Base-by-base conservation (phyloP, 2,888 invertebrate species). In the Rotaria sp. region DNA sequence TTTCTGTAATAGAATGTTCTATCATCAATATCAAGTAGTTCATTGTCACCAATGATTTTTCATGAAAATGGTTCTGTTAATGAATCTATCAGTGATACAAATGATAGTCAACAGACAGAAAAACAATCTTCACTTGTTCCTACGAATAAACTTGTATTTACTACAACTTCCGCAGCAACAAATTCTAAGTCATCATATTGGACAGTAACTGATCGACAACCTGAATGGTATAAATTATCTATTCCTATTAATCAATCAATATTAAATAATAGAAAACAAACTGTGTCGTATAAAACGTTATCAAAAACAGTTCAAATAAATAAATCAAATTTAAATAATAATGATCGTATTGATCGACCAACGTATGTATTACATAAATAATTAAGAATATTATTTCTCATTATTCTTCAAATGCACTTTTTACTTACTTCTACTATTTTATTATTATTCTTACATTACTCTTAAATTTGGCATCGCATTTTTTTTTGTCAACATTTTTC, bases 191-290 rank as follows among this genome's bases (percentile, higher is more conserved):
- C 35, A 35, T 67, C 67, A 30, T 67, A 41, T 45, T 80, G 80
- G 80, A 80, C 80, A 45, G 80, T 80, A 5, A 80, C n/a, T n/a
- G 80, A 80, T n/a, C 80, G 80, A n/a, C 45, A 80, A n/a, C n/a
- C 45, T 45, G 45, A 80, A 45, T 80, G 80, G 80, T 80, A 45
- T 45, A 80, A 80, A 80, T n/a, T 80, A 45, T 26, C 80, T 11
- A 41, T 80, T 18, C 80, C 41, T 67, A 10, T 35, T 1, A 26
- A 80, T n/a, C n/a, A 15, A 41, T 80, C 80, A 45, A 35, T 7
- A 35, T 67, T 35, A 21, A 35, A 67, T 38, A 35, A 2, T 21
- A 35, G 1, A 30, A 18, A 21, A 18, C 35, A 67, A 35, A 30
- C 21, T 18, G 30, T 35, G 15, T 18, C 67, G 7, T 67, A 67